Evolutionary conservation across 2,113 vertebrate species (phyloP), one percentile per base, ranked within the genome.

Genomic region (Oryzias woworae): DNA sequence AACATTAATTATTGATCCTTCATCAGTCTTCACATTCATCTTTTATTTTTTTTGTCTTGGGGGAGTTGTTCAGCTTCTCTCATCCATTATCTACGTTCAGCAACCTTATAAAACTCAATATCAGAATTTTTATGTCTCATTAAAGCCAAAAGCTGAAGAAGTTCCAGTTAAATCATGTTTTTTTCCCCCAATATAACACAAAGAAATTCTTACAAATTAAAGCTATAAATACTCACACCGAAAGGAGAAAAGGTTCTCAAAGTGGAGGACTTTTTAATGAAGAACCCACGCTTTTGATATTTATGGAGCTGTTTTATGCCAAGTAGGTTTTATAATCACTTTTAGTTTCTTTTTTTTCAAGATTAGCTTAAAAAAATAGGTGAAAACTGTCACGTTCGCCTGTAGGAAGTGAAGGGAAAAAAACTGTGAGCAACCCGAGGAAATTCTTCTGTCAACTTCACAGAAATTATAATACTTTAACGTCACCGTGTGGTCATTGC

Each of bases 1-100:
- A 66, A 78, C 73, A 77, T 36, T 70, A 78, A 62, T 83, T 76
- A 83, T 86, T 71, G 59, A 88, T 82, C 66, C 18, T 24, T 67
- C 60, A 52, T 55, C 54, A 59, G n/a, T 1, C 45, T 26, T 72
- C 55, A 54, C 73, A 31, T 74, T 70, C 4, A 5, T 62, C 5
- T 28, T 28, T 28, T 28, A n/a, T n/a, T 28, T 5, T 28, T 77
- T 75, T n/a, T 23, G 44, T 73, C 77, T 83, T 76, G 54, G 59
- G 48, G 44, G 31, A 71, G 45, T 70, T 20, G 20, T 75, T 71
- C 51, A 69, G 7, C 46, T 14, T 18, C 53, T 24, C 58, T 59
- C 46, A 36, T 36, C 36, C 8, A 36, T 36, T 10, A 8, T 36
- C 36, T 36, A 28, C 5, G 36, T 12, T 36, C 36, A 12, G 36